These are phyloP conservation scores for Gnatocerus cornutus DNA, from an alignment of 2,888 invertebrate species.

Conservation along the genomic window DNA sequence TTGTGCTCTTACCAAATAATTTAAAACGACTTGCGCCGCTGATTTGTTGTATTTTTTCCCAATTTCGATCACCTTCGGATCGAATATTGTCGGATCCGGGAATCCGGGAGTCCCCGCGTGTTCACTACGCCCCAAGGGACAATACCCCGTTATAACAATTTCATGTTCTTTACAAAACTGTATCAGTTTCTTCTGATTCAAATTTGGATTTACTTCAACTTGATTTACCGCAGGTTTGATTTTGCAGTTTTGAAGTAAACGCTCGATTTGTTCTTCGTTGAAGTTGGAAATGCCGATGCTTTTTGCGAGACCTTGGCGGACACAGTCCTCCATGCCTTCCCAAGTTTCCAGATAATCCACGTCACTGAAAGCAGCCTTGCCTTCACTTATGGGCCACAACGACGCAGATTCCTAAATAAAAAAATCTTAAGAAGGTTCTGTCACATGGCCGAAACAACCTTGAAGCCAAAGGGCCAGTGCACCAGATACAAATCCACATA, in stretches of 20 bases:
- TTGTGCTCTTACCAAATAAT: constrained; percentile 75
- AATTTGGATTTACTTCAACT: constrained; percentile 78
- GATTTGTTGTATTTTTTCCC: constrained; percentile 78
- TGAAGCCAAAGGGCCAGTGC: constrained; percentile 69
- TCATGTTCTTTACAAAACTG: constrained; percentile 78
- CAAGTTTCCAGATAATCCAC: constrained; percentile 84
- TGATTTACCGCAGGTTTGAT: constrained; percentile 79
- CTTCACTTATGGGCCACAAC: constrained; percentile 62
- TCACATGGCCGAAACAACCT: constrained; percentile 54
- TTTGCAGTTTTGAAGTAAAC: constrained; percentile 74
- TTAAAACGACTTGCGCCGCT: constrained; percentile 76
- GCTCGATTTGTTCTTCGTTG: constrained; percentile 79
- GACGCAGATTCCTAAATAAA: constrained; percentile 72
- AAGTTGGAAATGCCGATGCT: constrained; percentile 89
- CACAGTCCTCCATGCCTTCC: constrained; percentile 83
- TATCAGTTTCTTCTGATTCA: constrained; percentile 81
- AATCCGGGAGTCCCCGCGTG: constrained; percentile 69
- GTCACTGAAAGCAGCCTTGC: constrained; percentile 71
- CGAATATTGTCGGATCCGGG: constrained; percentile 74
- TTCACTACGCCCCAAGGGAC: constrained; percentile 81
- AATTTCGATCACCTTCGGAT: constrained; percentile 73
- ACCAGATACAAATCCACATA: constrained; percentile 67
- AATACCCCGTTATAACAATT: constrained; percentile 82
- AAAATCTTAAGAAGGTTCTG: constrained; percentile 12
- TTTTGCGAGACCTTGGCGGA: constrained; percentile 75